Percentiles rank a stretch among this genome's conserved stretches.
These are phyloP conservation scores for Elephantulus edwardii DNA, from an alignment of 2,113 vertebrate genomes.

Conservation along the genomic window DNA sequence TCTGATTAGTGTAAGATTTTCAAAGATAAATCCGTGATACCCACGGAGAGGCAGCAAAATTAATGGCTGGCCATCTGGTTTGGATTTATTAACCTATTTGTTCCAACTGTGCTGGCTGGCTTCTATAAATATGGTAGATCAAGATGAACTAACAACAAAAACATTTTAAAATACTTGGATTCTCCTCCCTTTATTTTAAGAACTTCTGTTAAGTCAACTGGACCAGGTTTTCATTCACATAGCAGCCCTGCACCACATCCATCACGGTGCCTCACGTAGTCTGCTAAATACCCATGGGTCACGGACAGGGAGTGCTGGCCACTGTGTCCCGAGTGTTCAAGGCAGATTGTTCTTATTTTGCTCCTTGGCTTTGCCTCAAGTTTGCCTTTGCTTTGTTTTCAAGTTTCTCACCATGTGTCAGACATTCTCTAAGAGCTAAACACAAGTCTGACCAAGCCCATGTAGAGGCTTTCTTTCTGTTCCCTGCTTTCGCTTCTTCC, in stretches of 20 bases:
- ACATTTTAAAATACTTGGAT: constrained; percentile 4
- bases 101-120: constrained; percentile 49
- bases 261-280: rapidly evolving
- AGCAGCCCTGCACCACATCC: rapidly evolving
- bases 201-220: not conserved
- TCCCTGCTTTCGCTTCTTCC: too few relatives aligned
- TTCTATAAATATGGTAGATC: not conserved
- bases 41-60: constrained; percentile 40
- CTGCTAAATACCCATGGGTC: rapidly evolving
- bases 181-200: not conserved
- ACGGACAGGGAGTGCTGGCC: rapidly evolving
- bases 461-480: not conserved
- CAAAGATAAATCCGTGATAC: constrained; percentile 40
- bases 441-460: not conserved
- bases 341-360: not conserved
- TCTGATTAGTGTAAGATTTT: constrained; percentile 53
- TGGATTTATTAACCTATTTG: constrained; percentile 69
- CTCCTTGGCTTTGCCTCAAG: not conserved
- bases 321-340: rapidly evolving
- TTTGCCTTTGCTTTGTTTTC: not conserved
- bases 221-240: not conserved
- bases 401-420: not conserved
- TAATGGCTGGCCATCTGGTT: constrained; percentile 62
- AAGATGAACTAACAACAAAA: constrained; percentile 47
- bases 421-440: not conserved